Percentiles rank a stretch among this genome's conserved stretches.
These are phyloP conservation scores for Epinotia demarniana DNA, from an alignment of 2,888 invertebrate genomes.

Conservation along the genomic window DNA sequence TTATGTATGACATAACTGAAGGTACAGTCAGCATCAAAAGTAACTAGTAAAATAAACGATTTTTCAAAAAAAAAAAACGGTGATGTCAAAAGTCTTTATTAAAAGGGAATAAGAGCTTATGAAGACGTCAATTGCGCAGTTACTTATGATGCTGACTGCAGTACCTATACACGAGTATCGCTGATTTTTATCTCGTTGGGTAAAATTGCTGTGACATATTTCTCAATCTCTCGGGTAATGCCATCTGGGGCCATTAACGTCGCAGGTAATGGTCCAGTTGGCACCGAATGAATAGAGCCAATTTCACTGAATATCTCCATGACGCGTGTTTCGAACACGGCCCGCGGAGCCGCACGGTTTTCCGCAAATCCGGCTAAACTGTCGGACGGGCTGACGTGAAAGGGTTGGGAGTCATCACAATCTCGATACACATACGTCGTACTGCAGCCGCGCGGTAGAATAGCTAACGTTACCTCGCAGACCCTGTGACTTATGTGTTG, in stretches of 20 bases:
- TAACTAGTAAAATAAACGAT: too few relatives aligned
- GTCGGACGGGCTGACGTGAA: not conserved
- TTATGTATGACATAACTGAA: not conserved
- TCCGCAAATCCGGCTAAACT: constrained; percentile 52
- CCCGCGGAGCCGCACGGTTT: constrained; percentile 48
- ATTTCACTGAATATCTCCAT: constrained; percentile 55
- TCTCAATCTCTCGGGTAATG: constrained; percentile 12
- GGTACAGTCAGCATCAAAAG: too few relatives aligned
- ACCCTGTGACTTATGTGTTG: constrained; percentile 42
- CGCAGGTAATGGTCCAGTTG: constrained; percentile 47
- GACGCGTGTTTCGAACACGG: constrained; percentile 48
- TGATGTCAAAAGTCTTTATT: too few relatives aligned
- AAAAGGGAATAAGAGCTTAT: too few relatives aligned
- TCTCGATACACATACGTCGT: not conserved
- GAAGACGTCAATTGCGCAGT: too few relatives aligned
- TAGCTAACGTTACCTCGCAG: constrained; percentile 43
- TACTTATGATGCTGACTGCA: too few relatives aligned
- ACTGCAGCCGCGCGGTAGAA: constrained; percentile 4
- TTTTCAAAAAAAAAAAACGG: too few relatives aligned
- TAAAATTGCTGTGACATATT: constrained; percentile 31
- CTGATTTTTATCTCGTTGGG: not conserved
- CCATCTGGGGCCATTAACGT: constrained; percentile 31
- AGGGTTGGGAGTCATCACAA: not conserved
- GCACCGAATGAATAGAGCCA: constrained; percentile 57
- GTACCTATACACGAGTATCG: not conserved